Percentiles rank a stretch among this genome's conserved stretches.
These are phyloP conservation scores for Actinostola sp. DNA, from an alignment of 92 coral and sea anemone species.

Conservation along the genomic window DNA sequence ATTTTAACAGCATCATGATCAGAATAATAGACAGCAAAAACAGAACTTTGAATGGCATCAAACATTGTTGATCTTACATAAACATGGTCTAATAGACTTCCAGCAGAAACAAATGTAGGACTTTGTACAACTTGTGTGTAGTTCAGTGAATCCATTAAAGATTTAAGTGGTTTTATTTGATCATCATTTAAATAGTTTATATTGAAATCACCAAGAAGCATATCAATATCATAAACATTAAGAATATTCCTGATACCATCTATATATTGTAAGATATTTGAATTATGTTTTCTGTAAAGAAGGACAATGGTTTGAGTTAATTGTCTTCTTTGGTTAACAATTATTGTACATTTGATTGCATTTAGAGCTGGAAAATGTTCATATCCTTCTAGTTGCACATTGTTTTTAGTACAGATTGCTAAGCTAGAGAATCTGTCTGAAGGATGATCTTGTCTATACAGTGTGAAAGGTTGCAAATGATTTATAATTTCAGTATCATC, in stretches of 20 bases:
- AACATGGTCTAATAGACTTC: no score
- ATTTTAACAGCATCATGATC: no score
- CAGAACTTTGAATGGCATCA: no score
- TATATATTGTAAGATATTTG: conserved; percentile 18
- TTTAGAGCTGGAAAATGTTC: conserved; percentile 40
- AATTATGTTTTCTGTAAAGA: conserved; percentile 28
- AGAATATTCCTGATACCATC: conserved; percentile 31
- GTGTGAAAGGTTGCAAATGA: conserved; percentile 40
- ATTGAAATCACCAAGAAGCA: conserved; percentile 63
- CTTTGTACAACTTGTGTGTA: conserved; percentile 55
- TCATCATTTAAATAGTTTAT: conserved; percentile 48
- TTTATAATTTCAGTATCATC: conserved; percentile 31
- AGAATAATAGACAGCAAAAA: no score
- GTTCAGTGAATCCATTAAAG: conserved; percentile 42
- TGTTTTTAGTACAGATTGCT: conserved; percentile 49
- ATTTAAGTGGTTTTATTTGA: conserved; percentile 44
- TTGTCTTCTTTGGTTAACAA: conserved; percentile 21
- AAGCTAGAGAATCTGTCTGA: conserved; percentile 56
- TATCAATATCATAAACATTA: conserved; percentile 31
- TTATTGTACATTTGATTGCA: conserved; percentile 26
- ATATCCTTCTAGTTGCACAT: conserved; percentile 22
- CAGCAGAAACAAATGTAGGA: no score
- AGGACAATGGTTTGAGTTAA: conserved; percentile 22
- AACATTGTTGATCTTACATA: no score
- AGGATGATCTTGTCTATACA: conserved; percentile 46